These are phyloP conservation scores for Tetramorium bicarinatum DNA, from an alignment of 2,888 invertebrate genomes.

Conservation along the genomic window DNA sequence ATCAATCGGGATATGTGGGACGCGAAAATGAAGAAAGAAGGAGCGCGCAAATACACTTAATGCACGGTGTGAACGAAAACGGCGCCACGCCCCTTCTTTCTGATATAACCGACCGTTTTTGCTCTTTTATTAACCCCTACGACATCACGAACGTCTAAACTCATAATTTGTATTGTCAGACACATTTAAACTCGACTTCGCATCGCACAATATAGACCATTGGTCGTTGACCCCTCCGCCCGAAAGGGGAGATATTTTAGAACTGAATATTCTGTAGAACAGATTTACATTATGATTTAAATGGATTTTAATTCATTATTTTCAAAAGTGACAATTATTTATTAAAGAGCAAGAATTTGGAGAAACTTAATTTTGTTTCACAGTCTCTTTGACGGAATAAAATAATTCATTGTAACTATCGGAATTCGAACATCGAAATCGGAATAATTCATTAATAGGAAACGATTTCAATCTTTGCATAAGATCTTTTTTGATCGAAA, in stretches of 20 bases:
- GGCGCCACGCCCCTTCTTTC: conserved; percentile 6
- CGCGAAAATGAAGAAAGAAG: conserved; percentile 42
- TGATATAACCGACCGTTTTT: conserved; percentile 10
- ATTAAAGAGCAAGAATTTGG: background rate
- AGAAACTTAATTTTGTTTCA: background rate
- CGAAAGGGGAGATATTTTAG: conserved; percentile 21
- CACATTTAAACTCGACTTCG: conserved; percentile 21
- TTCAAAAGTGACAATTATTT: background rate
- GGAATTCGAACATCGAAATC: no score
- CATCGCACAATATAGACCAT: conserved; percentile 30
- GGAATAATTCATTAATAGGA: background rate
- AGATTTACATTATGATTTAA: conserved; percentile 8
- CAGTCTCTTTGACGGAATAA: background rate
- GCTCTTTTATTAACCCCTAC: conserved; percentile 36
- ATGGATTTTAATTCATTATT: background rate
- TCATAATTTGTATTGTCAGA: conserved; percentile 38
- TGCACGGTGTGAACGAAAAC: conserved; percentile 9
- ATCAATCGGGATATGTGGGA: conserved; percentile 34
- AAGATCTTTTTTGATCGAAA: background rate
- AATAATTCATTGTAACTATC: background rate
- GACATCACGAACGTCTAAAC: conserved; percentile 31
- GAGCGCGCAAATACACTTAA: background rate
- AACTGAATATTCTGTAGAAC: background rate
- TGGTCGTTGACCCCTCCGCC: conserved; percentile 36
- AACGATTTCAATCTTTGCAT: background rate